Evolutionary conservation across 2,797 vertebrate species (phyloP).

Genomic region (Rhodeus uyekii): DNA sequence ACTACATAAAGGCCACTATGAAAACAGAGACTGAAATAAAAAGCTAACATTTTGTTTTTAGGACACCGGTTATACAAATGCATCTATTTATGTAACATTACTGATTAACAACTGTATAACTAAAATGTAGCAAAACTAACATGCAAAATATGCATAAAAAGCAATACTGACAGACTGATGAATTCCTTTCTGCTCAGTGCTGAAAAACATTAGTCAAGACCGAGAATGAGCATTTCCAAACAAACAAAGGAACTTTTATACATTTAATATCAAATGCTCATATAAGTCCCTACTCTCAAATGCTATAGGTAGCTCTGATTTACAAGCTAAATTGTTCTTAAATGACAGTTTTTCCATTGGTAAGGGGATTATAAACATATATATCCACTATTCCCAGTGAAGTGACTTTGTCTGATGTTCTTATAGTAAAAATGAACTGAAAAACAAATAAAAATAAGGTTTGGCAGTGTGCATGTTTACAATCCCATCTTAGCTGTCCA

Average conservation of each 20-base stretch:
- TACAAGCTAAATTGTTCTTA: not conserved
- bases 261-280: not conserved
- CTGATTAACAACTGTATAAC: not conserved
- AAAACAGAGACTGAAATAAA: not conserved
- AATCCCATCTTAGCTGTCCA: not conserved
- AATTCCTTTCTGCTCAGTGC: constrained; percentile 18
- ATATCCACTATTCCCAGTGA: constrained; percentile 7
- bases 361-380: not conserved
- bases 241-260: not conserved
- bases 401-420: not conserved
- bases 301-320: not conserved
- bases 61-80: not conserved
- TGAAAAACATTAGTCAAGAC: not conserved
- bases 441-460: not conserved
- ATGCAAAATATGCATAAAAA: constrained; percentile 4
- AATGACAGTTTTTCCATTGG: not conserved
- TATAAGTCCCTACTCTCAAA: not conserved
- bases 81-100: not conserved
- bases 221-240: not conserved
- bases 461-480: too few relatives aligned
- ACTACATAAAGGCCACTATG: not conserved
- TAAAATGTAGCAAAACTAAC: too few relatives aligned
- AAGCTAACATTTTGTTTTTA: not conserved
- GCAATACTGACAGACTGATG: constrained; percentile 39
- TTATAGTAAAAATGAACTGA: not conserved